phyloP scores from a whole-genome alignment of 2,888 invertebrate genomes.

The Xestobium rufovillosum region DNA sequence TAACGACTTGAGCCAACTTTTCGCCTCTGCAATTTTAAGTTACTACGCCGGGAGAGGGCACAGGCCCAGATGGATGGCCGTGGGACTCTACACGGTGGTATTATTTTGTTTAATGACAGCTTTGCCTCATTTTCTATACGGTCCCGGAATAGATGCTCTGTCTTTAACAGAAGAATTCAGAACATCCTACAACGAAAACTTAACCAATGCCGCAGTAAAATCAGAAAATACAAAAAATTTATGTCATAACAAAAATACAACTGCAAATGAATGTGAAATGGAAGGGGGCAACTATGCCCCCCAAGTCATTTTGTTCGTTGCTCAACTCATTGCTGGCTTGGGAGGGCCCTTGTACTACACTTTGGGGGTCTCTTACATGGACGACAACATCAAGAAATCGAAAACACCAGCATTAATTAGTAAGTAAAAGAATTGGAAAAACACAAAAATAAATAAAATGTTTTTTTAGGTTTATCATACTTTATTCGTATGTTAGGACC shows the following conservation, averaged over 20 bases:
- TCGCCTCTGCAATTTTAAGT: slow-evolving; percentile 58
- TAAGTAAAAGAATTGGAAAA: slow-evolving; percentile 37
- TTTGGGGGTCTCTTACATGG: slow-evolving; percentile 65
- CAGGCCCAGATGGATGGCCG: slow-evolving; percentile 65
- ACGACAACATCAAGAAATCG: slow-evolving; percentile 67
- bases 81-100: slow-evolving; percentile 53
- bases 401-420: slow-evolving; percentile 65
- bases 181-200: slow-evolving; percentile 41
- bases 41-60: slow-evolving; percentile 66
- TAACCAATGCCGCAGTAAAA: slow-evolving; percentile 43
- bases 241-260: slow-evolving; percentile 41
- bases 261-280: slow-evolving; percentile 33
- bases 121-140: slow-evolving; percentile 61
- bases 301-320: slow-evolving; percentile 53
- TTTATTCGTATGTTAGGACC: slow-evolving; percentile 63
- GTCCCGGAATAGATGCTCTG: slow-evolving; percentile 59
- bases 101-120: slow-evolving; percentile 59
- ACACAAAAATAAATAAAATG: slow-evolving; percentile 6
- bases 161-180: slow-evolving; percentile 54
- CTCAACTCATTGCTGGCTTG: slow-evolving; percentile 63
- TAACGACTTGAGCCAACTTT: slow-evolving; percentile 64
- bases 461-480: slow-evolving; percentile 54
- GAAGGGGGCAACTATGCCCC: slow-evolving; percentile 53
- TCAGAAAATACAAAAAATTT: slow-evolving; percentile 50
- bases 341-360: slow-evolving; percentile 63